A percentile compares a stretch with the other conserved stretches of the same genome.
These are phyloP conservation scores for Ivindomyrus marchei DNA, from an alignment of 2,113 vertebrate species.

Conservation along the genomic window DNA sequence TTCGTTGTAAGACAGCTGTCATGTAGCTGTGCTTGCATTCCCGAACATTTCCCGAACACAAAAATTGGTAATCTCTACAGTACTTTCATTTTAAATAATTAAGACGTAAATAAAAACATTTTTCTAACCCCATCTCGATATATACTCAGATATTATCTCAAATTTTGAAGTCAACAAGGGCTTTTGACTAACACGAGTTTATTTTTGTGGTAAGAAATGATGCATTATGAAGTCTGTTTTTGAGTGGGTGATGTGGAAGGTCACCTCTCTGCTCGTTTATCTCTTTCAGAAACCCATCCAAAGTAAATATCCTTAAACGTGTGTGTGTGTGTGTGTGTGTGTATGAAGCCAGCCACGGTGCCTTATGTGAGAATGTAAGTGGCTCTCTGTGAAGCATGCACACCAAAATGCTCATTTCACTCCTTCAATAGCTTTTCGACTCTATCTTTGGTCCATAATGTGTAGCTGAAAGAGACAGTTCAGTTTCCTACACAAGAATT, in stretches of 20 bases:
- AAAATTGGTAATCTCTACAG: not conserved
- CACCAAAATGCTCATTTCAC: slow-evolving; percentile 20
- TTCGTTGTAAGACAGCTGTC: not conserved
- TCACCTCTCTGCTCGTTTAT: not conserved
- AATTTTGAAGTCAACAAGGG: not conserved
- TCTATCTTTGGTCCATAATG: not conserved
- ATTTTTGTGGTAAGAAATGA: not conserved
- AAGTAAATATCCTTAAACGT: slow-evolving; percentile 30
- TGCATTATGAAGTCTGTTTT: not conserved
- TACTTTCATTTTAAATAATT: not conserved
- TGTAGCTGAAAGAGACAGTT: not conserved
- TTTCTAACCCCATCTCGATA: not conserved
- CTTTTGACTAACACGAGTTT: not conserved
- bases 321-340: slow-evolving; percentile 30
- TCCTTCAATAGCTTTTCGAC: not conserved
- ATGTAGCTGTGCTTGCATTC: not conserved
- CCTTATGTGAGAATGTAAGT: slow-evolving; percentile 21
- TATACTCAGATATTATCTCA: not conserved
- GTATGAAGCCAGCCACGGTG: slow-evolving; percentile 23
- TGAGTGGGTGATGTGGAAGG: not conserved
- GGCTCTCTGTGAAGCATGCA: slow-evolving; percentile 12
- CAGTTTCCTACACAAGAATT: not conserved
- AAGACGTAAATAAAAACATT: not conserved
- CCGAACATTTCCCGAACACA: not conserved
- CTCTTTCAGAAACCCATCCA: slow-evolving; percentile 16